Evolutionary conservation across 2,888 invertebrate species (phyloP).

Genomic region (Ceraclea dissimilis): DNA sequence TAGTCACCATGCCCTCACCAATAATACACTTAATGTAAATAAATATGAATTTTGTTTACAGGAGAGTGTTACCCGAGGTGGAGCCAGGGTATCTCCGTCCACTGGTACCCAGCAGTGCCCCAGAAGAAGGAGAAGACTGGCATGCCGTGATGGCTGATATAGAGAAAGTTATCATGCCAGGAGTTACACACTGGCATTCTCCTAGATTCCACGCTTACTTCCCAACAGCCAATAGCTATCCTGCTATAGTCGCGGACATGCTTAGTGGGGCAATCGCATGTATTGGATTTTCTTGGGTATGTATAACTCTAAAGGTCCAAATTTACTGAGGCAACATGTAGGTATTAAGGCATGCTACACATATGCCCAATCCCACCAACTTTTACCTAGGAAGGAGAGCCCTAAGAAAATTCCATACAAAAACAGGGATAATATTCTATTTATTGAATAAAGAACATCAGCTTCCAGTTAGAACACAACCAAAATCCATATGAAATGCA

Average conservation of each 20-base stretch:
- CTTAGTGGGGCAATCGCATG: constrained; percentile 90
- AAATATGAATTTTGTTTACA: too few species aligned
- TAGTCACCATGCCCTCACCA: too few species aligned
- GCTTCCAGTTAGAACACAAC: too few species aligned
- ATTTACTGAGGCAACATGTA: too few species aligned
- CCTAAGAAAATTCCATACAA: too few species aligned
- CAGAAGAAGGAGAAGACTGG: constrained; percentile 81
- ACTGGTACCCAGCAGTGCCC: constrained; percentile 78
- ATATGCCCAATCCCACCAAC: too few species aligned
- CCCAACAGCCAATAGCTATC: constrained; percentile 89
- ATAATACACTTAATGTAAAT: too few species aligned
- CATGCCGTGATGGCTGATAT: constrained; percentile 87
- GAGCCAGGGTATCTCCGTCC: constrained; percentile 89
- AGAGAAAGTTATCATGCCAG: constrained; percentile 94
- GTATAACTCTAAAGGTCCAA: background rate
- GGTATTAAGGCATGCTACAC: too few species aligned
- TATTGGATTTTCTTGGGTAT: constrained; percentile 94
- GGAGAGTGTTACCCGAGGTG: constrained; percentile 82
- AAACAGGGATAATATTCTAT: too few species aligned
- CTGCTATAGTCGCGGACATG: constrained; percentile 92
- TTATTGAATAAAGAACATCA: too few species aligned
- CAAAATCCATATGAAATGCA: too few species aligned
- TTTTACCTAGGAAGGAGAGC: too few species aligned
- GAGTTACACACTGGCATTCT: constrained; percentile 96
- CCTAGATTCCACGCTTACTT: constrained; percentile 95